A percentile compares a stretch with the other conserved stretches of the same genome.
Evolutionary conservation across 1,140 invertebrate genomes (phyloP).

Genomic region (Aplysia californica): DNA sequence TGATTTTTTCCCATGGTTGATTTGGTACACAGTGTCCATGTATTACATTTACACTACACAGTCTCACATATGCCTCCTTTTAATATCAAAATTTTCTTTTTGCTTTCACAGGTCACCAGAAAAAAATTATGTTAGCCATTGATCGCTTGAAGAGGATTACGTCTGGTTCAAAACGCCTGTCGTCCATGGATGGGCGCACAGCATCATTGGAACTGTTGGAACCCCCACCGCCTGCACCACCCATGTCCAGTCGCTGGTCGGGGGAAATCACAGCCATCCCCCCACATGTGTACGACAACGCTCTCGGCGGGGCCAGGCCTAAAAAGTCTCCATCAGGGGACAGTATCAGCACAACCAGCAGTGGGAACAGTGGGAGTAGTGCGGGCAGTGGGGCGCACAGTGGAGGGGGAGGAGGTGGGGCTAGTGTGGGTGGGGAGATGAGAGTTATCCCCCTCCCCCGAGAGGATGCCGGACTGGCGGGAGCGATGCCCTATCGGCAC

Average conservation of each 20-base stretch:
- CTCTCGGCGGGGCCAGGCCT: slow-evolving; percentile 34
- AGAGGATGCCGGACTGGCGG: slow-evolving; percentile 24
- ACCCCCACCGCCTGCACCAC: slow-evolving; percentile 44
- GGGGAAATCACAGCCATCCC: slow-evolving; percentile 39
- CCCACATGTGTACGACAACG: slow-evolving; percentile 28
- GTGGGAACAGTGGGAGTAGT: slow-evolving; percentile 39
- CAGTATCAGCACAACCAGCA: slow-evolving; percentile 59
- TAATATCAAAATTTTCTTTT: neutral
- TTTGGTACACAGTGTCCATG: too few species aligned
- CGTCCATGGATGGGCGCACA: slow-evolving; percentile 44
- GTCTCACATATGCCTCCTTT: too few species aligned
- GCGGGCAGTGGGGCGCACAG: slow-evolving; percentile 4
- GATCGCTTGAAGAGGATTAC: slow-evolving; percentile 94
- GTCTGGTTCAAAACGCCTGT: slow-evolving; percentile 52
- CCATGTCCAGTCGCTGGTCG: slow-evolving; percentile 49
- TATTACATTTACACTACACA: too few species aligned
- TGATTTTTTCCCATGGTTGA: too few species aligned
- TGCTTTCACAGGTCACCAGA: slow-evolving; percentile 87
- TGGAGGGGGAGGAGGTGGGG: neutral
- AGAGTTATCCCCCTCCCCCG: slow-evolving; percentile 26
- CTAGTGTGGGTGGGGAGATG: slow-evolving; percentile 18
- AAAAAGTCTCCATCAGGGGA: slow-evolving; percentile 61
- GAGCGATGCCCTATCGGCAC: slow-evolving; percentile 22
- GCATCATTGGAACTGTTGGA: slow-evolving; percentile 46
- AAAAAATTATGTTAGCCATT: slow-evolving; percentile 96